phyloP scores from a whole-genome alignment of 2,797 vertebrate species.

The Poeciliopsis infans region DNA sequence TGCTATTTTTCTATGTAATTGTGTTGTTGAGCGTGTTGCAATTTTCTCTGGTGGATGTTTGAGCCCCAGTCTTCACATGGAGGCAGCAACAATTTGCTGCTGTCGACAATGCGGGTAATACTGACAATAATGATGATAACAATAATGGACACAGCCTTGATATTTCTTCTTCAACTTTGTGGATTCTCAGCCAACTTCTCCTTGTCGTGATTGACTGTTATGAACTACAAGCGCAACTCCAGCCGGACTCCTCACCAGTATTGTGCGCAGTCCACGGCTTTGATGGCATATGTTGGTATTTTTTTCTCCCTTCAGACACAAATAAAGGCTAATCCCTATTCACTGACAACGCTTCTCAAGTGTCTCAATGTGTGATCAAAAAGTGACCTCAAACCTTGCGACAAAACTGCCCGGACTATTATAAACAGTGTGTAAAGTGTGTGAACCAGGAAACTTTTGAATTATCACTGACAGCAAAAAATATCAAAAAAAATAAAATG shows the following conservation, averaged over 20 bases:
- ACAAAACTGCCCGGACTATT: neutral
- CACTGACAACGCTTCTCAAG: slow-evolving; percentile 53
- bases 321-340: slow-evolving; percentile 81
- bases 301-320: slow-evolving; percentile 65
- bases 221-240: slow-evolving; percentile 70
- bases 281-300: slow-evolving; percentile 72
- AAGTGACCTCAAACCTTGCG: neutral
- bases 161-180: slow-evolving; percentile 68
- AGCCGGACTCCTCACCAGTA: slow-evolving; percentile 67
- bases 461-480: neutral
- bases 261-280: slow-evolving; percentile 74
- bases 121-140: slow-evolving; percentile 41
- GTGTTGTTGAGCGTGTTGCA: slow-evolving; percentile 71
- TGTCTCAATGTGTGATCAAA: slow-evolving; percentile 46
- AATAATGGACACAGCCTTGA: slow-evolving; percentile 74
- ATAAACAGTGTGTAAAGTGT: neutral
- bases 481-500: neutral
- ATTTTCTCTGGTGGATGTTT: slow-evolving; percentile 61
- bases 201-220: slow-evolving; percentile 81
- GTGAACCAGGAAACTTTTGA: neutral
- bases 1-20: slow-evolving; percentile 83
- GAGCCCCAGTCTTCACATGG: slow-evolving; percentile 47
- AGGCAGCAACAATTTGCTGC: slow-evolving; percentile 53
- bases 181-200: slow-evolving; percentile 73
- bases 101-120: slow-evolving; percentile 71